phyloP scores from a whole-genome alignment of 2,888 invertebrate genomes.

The Macrosiphum euphorbiae region DNA sequence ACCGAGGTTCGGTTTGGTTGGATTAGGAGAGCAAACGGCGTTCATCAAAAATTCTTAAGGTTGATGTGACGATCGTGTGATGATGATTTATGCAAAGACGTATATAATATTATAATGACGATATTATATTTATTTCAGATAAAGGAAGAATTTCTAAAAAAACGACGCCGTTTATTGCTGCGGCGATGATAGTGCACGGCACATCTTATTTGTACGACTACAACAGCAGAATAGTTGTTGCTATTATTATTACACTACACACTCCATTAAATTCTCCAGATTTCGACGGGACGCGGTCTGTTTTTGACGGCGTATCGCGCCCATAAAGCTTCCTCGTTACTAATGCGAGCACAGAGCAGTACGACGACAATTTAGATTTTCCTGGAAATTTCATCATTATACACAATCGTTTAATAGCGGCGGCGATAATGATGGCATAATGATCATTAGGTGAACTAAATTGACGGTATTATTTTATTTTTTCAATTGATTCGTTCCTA shows the following conservation, averaged over 20 bases:
- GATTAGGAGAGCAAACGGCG: no score
- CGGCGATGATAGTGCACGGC: background rate
- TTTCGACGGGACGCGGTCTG: background rate
- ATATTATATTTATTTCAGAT: background rate
- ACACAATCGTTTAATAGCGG: background rate
- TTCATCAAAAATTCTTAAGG: no score
- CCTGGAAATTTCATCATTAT: background rate
- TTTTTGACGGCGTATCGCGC: background rate
- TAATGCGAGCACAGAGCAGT: background rate
- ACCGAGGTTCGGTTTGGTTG: no score
- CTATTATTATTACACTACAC: background rate
- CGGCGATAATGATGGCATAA: background rate
- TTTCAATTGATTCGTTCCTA: conserved; percentile 37
- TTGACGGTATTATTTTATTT: background rate
- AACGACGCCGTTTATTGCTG: background rate
- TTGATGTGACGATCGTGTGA: no score
- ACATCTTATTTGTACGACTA: background rate
- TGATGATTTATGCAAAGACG: background rate
- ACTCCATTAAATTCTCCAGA: background rate
- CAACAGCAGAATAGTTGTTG: background rate
- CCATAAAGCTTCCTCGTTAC: conserved; percentile 6
- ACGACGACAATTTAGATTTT: background rate
- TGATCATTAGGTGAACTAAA: background rate
- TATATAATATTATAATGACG: background rate
- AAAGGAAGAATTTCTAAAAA: background rate